phyloP scores from a whole-genome alignment of 2,888 invertebrate species.

The Apamea monoglypha region DNA sequence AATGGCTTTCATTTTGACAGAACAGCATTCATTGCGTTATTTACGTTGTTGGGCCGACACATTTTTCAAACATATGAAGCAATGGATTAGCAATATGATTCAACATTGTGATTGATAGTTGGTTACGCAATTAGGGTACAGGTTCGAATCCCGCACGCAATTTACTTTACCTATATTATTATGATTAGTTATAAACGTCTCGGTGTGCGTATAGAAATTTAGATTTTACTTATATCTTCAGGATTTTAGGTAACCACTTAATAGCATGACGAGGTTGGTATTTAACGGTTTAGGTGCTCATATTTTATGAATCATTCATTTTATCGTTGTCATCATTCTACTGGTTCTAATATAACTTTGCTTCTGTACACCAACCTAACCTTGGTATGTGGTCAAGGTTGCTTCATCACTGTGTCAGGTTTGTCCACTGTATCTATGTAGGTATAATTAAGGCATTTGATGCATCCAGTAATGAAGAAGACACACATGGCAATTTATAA shows the following conservation, averaged over 20 bases:
- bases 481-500: slow-evolving; percentile 9
- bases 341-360: slow-evolving; percentile 10
- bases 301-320: not conserved
- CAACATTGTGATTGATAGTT: not conserved
- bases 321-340: slow-evolving; percentile 13
- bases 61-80: not conserved
- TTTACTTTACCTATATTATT: not conserved
- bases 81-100: not conserved
- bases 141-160: not conserved
- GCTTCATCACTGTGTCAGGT: slow-evolving; percentile 8
- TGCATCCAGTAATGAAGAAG: slow-evolving; percentile 17
- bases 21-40: not conserved
- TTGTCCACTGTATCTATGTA: not conserved
- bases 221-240: not conserved
- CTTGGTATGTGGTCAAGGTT: slow-evolving; percentile 45
- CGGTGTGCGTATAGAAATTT: not conserved
- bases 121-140: too few relatives aligned
- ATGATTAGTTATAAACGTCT: not conserved
- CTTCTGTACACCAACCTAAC: slow-evolving; percentile 1
- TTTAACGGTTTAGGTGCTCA: not conserved
- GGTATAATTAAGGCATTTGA: slow-evolving; percentile 25
- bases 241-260: not conserved
- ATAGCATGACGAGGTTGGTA: not conserved
- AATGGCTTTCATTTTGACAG: not conserved
- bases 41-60: not conserved